Conservation (phyloP, 2,113 vertebrate species). For the Gobio gobio region DNA sequence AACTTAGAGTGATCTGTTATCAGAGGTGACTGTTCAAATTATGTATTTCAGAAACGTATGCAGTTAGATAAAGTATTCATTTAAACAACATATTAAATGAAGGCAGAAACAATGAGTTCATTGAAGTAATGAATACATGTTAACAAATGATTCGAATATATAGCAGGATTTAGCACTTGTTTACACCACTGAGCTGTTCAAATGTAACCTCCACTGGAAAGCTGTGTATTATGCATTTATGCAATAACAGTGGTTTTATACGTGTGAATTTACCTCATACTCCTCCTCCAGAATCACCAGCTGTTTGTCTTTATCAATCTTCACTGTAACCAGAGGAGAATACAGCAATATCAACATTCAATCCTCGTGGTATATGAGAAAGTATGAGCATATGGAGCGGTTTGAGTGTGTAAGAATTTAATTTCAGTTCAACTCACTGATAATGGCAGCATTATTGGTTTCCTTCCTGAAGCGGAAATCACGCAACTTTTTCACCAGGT, state of each 20-base stretch:
- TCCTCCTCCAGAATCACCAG: slow-evolving; percentile 95
- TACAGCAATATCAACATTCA: background rate
- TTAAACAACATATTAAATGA: too few species aligned
- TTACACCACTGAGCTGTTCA: background rate
- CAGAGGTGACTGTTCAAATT: too few species aligned
- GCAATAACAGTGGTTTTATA: background rate
- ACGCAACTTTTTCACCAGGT: slow-evolving; percentile 90
- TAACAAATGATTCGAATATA: too few species aligned
- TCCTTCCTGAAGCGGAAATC: slow-evolving; percentile 97
- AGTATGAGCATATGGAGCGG: background rate
- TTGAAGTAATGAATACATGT: too few species aligned
- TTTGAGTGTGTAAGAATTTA: background rate
- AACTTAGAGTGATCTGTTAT: too few species aligned
- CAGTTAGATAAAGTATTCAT: too few species aligned
- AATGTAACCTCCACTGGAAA: background rate
- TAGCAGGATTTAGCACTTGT: too few species aligned
- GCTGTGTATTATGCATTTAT: background rate
- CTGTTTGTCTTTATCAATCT: slow-evolving; percentile 94
- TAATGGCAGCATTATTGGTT: slow-evolving; percentile 97
- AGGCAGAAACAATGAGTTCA: too few species aligned
- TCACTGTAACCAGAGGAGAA: slow-evolving; percentile 79
- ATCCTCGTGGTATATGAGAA: background rate
- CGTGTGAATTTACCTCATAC: slow-evolving; percentile 82
- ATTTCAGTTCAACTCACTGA: slow-evolving; percentile 83
- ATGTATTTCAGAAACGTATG: too few species aligned